Evolutionary conservation across 2,113 vertebrate genomes (phyloP).

Genomic region (Tupaia tana): DNA sequence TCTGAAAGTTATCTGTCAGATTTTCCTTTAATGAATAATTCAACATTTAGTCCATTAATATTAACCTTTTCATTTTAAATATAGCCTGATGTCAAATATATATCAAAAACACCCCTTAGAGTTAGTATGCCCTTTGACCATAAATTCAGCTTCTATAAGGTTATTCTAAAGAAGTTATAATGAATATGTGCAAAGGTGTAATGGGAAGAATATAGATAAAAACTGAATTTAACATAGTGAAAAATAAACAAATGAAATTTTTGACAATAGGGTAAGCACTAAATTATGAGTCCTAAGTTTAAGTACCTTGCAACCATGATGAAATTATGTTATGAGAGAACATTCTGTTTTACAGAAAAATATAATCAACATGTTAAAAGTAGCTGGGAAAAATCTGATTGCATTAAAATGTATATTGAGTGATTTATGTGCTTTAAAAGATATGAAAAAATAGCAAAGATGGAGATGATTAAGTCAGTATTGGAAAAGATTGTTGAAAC

Average conservation of each 20-base stretch:
- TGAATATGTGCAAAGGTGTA: neutral
- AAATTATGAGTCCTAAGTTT: neutral
- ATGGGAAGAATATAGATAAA: slow-evolving; percentile 23
- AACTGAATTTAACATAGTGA: slow-evolving; percentile 34
- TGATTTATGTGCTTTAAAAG: neutral
- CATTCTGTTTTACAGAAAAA: neutral
- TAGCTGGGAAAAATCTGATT: neutral
- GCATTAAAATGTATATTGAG: neutral
- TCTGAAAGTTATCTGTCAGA: slow-evolving; percentile 40
- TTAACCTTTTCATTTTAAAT: slow-evolving; percentile 68
- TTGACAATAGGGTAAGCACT: neutral
- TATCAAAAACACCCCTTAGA: neutral
- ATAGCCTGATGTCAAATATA: slow-evolving; percentile 42
- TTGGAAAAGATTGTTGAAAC: neutral
- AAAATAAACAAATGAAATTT: slow-evolving; percentile 37
- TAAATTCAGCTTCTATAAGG: slow-evolving; percentile 24
- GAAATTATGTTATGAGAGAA: neutral
- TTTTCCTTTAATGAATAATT: slow-evolving; percentile 71
- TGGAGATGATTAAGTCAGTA: neutral
- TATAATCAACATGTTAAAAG: neutral
- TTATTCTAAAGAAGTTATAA: slow-evolving; percentile 35
- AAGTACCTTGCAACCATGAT: neutral
- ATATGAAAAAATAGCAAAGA: neutral
- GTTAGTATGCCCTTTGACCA: neutral
- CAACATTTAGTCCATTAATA: slow-evolving; percentile 52